Percentiles rank a stretch among this genome's conserved stretches.
phyloP scores from a whole-genome alignment of 2,797 vertebrate genomes.

The Gymnothorax javanicus region DNA sequence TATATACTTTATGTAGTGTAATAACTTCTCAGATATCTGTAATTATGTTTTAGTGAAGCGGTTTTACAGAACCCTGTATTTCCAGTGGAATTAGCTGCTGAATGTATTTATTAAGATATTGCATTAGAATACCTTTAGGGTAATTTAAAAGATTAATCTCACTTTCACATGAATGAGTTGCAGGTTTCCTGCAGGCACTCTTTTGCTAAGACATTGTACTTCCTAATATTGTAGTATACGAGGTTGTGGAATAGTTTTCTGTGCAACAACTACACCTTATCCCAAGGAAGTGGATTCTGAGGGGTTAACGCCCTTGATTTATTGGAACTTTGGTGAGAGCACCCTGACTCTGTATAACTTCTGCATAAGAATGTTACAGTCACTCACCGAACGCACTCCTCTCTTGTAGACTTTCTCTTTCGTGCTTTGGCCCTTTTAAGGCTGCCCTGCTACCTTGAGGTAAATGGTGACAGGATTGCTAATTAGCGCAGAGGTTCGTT shows the following conservation, averaged over 20 bases:
- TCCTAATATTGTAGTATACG: neutral
- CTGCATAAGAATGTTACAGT: neutral
- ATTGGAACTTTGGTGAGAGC: neutral
- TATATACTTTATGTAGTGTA: neutral
- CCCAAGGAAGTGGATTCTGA: neutral
- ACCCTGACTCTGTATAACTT: neutral
- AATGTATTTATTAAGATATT: neutral
- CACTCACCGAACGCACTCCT: neutral
- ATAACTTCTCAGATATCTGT: neutral
- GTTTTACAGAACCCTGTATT: neutral
- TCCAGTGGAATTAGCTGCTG: neutral
- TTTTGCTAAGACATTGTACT: neutral
- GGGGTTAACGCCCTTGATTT: neutral
- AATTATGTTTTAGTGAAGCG: neutral
- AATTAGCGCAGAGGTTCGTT: neutral
- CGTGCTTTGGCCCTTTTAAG: neutral
- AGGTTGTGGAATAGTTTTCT: neutral
- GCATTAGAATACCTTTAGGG: neutral
- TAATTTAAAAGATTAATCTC: neutral
- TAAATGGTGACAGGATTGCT: neutral
- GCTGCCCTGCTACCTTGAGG: neutral
- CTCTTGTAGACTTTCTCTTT: neutral
- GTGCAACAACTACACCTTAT: neutral
- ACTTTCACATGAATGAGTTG: neutral
- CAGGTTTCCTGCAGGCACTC: neutral